Base-by-base conservation (phyloP, 2,113 vertebrate genomes). In the Otis tarda region DNA sequence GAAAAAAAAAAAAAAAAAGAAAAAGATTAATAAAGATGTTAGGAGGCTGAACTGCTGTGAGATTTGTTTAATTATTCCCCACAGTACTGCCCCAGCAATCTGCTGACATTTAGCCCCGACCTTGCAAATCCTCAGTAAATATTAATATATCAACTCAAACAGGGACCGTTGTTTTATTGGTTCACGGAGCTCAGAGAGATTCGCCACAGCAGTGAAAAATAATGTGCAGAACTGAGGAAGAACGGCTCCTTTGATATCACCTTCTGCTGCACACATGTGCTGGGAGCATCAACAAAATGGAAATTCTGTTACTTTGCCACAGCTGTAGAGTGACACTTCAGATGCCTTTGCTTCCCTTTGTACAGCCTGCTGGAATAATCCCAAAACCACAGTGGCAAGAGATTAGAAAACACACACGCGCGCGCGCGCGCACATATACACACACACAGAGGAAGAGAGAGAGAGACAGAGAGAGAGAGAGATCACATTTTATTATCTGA, bases 211-310 rank as follows among this genome's bases (percentile, higher is more conserved):
- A 90, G 98, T 98, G 98, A 97, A 97, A 98, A 98, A 97, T 95
- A 97, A 94, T 91, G 98, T 94, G 97, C 94, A 96, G 97, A 97
- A 97, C 98, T 91, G 97, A 97, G 97, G 97, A 97, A 95, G 98
- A 97, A 95, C 94, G 91, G 95, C 96, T 95, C 97, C 98, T 98
- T 98, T 98, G 98, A 98, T 99, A 98, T 98, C 98, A 97, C 98
- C 98, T 98, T 99, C 99, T 99, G 99, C 97, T 94, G 96, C 96
- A 97, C 99, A 99, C 98, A 98, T 98, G 99, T 98, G 98, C 98
- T 92, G 95, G 95, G 97, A 96, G 97, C 98, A 97, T 97, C 98
- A 83, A 94, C 98, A 97, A 97, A 98, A 98, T 98, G 98, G 98
- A 98, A 98, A 98, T 97, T 97, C 98, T 94, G 97, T 95, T 96